These are phyloP conservation scores for Danaus plexippus DNA, from an alignment of 1,140 invertebrate genomes.

Conservation along the genomic window DNA sequence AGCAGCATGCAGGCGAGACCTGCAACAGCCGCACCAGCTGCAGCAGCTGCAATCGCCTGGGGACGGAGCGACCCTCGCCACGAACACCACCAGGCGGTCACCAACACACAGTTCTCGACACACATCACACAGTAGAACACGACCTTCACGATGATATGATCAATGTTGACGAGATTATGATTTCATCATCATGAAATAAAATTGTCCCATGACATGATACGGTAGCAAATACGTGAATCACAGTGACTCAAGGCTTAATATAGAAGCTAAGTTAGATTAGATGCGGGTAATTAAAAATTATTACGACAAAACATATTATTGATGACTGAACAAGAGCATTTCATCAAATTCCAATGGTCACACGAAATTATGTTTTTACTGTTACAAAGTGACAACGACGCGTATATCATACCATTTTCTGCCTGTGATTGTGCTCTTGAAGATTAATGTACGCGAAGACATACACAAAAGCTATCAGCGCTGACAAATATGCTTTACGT, in stretches of 20 bases:
- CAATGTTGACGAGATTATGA: no score
- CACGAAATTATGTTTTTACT: no score
- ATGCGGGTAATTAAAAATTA: no score
- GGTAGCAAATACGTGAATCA: no score
- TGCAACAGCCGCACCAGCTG: slow-evolving; percentile 76
- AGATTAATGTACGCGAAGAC: slow-evolving; percentile 93
- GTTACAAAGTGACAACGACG: no score
- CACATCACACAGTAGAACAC: slow-evolving; percentile 95
- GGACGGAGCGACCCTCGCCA: slow-evolving; percentile 54
- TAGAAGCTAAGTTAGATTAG: no score
- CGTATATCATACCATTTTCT: slow-evolving; percentile 77
- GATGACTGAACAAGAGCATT: no score
- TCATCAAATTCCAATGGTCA: no score
- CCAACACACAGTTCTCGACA: slow-evolving; percentile 87
- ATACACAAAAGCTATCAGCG: slow-evolving; percentile 88
- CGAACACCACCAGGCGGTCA: slow-evolving; percentile 77
- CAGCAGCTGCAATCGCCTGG: slow-evolving; percentile 46
- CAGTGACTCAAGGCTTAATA: no score
- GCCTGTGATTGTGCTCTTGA: slow-evolving; percentile 83
- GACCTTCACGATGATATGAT: slow-evolving; percentile 52
- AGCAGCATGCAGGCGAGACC: slow-evolving; percentile 89
- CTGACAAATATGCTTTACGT: slow-evolving; percentile 78
- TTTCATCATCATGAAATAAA: no score
- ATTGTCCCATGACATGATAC: no score
- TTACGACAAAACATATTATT: no score